phyloP scores from a whole-genome alignment of 1,140 invertebrate genomes.

The Lordiphosa collinella region DNA sequence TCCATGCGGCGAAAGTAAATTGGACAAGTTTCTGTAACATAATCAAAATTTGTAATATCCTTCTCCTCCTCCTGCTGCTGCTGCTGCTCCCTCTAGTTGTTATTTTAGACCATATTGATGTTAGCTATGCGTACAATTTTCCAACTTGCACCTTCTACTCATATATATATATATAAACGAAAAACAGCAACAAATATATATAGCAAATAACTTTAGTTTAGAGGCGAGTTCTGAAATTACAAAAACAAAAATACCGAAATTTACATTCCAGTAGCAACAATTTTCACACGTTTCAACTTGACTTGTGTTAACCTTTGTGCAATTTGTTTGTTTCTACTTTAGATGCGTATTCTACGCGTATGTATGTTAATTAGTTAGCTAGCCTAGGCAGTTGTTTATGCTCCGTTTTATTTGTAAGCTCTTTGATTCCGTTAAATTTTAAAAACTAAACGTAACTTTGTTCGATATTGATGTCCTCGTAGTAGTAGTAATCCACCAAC shows the following conservation, averaged over 20 bases:
- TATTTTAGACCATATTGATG: neutral
- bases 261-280: constrained; percentile 70
- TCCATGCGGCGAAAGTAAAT: neutral
- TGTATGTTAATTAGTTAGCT: constrained; percentile 40
- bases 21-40: constrained; percentile 26
- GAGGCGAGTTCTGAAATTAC: constrained; percentile 26
- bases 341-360: too few species aligned
- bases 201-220: constrained; percentile 29
- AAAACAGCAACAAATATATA: neutral
- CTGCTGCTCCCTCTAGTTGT: neutral
- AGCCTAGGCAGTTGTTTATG: constrained; percentile 48
- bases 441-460: constrained; percentile 35
- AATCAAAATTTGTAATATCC: constrained; percentile 47
- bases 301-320: constrained; percentile 23
- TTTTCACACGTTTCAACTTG: constrained; percentile 49
- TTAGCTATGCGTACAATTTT: constrained; percentile 15
- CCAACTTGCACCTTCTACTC: constrained; percentile 13
- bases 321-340: constrained; percentile 48
- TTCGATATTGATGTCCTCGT: constrained; percentile 34
- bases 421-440: constrained; percentile 66
- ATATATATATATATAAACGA: constrained; percentile 15
- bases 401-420: constrained; percentile 58
- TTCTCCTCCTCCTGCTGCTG: too few species aligned
- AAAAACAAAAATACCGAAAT: constrained; percentile 22
- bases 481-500: constrained; percentile 9